These are phyloP conservation scores for Muscina levida DNA, from an alignment of 2,888 invertebrate genomes.

Conservation along the genomic window DNA sequence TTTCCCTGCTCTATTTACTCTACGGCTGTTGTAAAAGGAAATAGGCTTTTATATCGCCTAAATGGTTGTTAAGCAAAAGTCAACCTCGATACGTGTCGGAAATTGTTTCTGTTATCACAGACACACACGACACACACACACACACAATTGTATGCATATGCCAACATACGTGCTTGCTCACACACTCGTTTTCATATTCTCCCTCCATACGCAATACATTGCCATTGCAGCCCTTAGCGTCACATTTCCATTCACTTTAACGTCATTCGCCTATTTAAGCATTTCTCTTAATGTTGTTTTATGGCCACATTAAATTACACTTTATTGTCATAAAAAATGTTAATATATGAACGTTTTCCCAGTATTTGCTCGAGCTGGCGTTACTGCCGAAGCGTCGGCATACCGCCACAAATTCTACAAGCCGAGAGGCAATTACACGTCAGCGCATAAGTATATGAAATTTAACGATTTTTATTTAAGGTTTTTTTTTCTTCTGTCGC, in stretches of 20 bases:
- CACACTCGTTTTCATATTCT: not conserved
- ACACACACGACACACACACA: not conserved
- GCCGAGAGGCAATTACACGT: not conserved
- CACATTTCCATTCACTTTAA: conserved; percentile 17
- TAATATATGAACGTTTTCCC: conserved; percentile 6
- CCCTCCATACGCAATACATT: not conserved
- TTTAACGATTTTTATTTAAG: not conserved
- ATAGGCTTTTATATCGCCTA: conserved; percentile 15
- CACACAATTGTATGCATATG: too few relatives aligned
- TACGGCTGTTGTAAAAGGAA: not conserved
- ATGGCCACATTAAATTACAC: conserved; percentile 49
- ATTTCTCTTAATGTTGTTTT: conserved; percentile 53
- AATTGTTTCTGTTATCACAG: not conserved
- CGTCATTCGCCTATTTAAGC: conserved; percentile 19
- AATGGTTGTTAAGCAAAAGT: conserved; percentile 31
- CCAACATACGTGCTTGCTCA: not conserved
- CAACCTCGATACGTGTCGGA: conserved; percentile 46
- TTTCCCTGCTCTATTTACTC: not conserved
- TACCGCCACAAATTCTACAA: not conserved
- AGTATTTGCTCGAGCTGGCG: not conserved
- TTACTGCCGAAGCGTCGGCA: not conserved
- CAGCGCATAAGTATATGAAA: not conserved
- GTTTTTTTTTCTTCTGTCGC: not conserved
- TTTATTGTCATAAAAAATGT: conserved; percentile 51
- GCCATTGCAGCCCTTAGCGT: conserved; percentile 8